Evolutionary conservation across 2,113 vertebrate genomes (phyloP), one percentile per base, ranked within the genome.

Genomic region (Cyanoderma ruficeps): DNA sequence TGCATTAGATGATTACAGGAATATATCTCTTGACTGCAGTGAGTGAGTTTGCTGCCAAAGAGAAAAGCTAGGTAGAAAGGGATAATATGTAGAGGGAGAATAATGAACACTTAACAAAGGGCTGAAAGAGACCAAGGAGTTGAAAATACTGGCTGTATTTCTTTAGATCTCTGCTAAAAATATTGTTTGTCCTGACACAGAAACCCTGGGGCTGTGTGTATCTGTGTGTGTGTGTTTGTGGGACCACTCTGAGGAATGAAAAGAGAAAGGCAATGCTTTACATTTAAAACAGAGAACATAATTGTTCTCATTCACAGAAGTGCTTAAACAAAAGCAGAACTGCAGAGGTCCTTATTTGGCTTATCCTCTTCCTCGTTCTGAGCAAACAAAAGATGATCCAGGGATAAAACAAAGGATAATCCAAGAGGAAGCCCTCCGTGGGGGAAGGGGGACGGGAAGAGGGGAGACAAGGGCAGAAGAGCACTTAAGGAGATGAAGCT

Each of bases 191-290:
- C 64, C 90, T 88, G 64, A 80, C 57, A 85, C 8, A 76, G 89
- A 83, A 88, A 86, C 50, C 74, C 52, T 53, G 56, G 11, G 33
- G 75, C 42, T 92, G 41, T 83, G 37, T 91, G 53, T 61, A 11
- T 53, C 1, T 47, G 15, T 33, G 30, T 13, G 57, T 87, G 68
- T 95, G 95, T 83, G 47, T 86, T 70, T 87, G n/a, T 50, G 50
- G 44, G 68, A 71, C 55, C 33, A 33, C 11, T 91, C 16, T 57
- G 83, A 96, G 71, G 49, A 79, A 86, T 93, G 92, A 96, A 96
- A 95, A 97, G 79, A 95, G 53, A 89, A 96, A 96, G 94, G 87
- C 91, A 97, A 83, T 89, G 71, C 30, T 27, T 84, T 83, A 83
- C 15, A 68, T 70, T 83, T 53, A 52, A 92, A 96, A 55, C 22